Conservation (phyloP, 2,888 invertebrate species). For the Nymphalis c-album region DNA sequence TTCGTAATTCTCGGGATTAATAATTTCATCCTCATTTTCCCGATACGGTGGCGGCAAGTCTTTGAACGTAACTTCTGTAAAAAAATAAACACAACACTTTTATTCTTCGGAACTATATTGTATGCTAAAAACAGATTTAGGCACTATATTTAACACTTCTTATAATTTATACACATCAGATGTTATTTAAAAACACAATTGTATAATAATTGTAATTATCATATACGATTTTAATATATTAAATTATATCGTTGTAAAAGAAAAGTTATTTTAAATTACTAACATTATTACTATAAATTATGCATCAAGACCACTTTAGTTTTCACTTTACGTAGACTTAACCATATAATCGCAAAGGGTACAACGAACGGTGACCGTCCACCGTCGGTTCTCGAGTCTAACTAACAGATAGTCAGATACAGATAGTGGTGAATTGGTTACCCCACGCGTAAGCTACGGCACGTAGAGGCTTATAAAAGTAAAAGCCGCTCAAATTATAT, state of each 20-base stretch:
- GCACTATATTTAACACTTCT: neutral
- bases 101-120: neutral
- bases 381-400: constrained; percentile 5
- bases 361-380: neutral
- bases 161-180: neutral
- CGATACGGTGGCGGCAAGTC: constrained; percentile 72
- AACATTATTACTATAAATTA: neutral
- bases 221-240: too few species aligned
- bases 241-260: too few species aligned
- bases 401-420: neutral
- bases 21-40: constrained; percentile 55
- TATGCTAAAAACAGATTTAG: neutral
- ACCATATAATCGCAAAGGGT: neutral
- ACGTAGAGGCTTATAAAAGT: constrained; percentile 33
- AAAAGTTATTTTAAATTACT: neutral
- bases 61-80: constrained; percentile 68
- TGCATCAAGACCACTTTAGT: neutral
- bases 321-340: neutral
- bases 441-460: constrained; percentile 32
- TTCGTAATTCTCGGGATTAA: constrained; percentile 43
- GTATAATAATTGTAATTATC: too few species aligned
- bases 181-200: too few species aligned
- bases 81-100: constrained; percentile 34
- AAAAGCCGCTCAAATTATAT: constrained; percentile 30
- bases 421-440: constrained; percentile 4